Conservation (phyloP, 2,113 vertebrate species). For the Indicator indicator region DNA sequence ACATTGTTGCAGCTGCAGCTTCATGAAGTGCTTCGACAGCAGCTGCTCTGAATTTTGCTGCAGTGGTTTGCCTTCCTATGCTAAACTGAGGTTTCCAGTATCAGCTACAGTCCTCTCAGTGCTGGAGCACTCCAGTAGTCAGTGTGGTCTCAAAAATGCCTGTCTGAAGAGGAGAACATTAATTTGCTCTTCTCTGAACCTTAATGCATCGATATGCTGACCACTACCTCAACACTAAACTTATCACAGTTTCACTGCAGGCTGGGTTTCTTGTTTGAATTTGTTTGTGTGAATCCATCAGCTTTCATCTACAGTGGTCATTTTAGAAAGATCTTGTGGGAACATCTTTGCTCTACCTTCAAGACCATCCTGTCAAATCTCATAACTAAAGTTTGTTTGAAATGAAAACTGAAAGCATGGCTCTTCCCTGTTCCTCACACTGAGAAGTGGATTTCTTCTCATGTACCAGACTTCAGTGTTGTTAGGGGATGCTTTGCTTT, state of each 20-base stretch:
- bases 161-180: not conserved
- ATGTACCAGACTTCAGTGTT: not conserved
- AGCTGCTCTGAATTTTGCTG: constrained; percentile 16
- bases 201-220: not conserved
- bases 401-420: not conserved
- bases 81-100: not conserved
- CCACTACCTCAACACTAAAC: not conserved
- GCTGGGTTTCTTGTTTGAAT: not conserved
- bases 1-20: not conserved
- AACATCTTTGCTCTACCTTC: not conserved
- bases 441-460: not conserved
- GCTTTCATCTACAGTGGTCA: not conserved
- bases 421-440: not conserved
- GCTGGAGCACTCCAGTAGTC: not conserved
- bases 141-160: not conserved
- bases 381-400: not conserved
- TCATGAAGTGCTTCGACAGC: not conserved
- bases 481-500: not conserved
- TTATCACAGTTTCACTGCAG: not conserved
- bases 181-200: not conserved
- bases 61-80: not conserved
- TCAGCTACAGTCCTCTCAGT: not conserved
- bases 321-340: not conserved
- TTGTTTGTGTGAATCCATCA: not conserved
- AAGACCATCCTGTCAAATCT: not conserved